phyloP scores from a whole-genome alignment of 2,113 vertebrate species.

The human (Homo sapiens) region DNA sequence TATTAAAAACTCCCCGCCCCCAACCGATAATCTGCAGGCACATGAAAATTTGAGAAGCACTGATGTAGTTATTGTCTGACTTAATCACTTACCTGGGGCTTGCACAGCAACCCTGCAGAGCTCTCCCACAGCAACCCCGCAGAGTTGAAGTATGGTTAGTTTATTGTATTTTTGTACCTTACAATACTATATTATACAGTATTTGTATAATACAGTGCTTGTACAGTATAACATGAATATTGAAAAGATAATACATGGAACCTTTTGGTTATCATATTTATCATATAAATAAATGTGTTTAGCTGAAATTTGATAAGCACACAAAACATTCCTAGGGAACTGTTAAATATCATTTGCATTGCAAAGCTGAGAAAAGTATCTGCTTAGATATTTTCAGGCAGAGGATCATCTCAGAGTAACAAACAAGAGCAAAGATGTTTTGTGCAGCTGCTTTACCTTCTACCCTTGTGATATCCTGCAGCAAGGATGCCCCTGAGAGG shows the following conservation, averaged over 20 bases:
- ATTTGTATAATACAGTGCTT: neutral
- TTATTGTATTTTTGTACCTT: neutral
- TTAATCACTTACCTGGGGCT: neutral
- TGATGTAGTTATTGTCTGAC: fast-evolving
- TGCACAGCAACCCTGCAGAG: neutral
- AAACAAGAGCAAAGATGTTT: neutral
- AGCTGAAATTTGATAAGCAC: neutral
- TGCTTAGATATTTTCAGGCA: neutral
- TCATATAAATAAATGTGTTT: neutral
- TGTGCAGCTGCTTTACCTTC: neutral
- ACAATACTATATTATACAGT: neutral
- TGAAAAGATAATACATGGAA: neutral
- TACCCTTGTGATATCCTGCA: neutral
- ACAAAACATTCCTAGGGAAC: neutral
- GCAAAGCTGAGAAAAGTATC: neutral
- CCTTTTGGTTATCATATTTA: neutral
- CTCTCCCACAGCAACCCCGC: neutral
- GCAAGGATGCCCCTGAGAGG: neutral
- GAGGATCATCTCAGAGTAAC: neutral
- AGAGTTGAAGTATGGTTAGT: neutral
- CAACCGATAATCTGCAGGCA: neutral
- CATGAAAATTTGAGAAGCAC: neutral
- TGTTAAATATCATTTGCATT: neutral
- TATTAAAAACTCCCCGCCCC: neutral
- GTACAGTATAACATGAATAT: neutral